Evolutionary conservation across 2,797 vertebrate species (phyloP).

Genomic region (Crax fasciolata): DNA sequence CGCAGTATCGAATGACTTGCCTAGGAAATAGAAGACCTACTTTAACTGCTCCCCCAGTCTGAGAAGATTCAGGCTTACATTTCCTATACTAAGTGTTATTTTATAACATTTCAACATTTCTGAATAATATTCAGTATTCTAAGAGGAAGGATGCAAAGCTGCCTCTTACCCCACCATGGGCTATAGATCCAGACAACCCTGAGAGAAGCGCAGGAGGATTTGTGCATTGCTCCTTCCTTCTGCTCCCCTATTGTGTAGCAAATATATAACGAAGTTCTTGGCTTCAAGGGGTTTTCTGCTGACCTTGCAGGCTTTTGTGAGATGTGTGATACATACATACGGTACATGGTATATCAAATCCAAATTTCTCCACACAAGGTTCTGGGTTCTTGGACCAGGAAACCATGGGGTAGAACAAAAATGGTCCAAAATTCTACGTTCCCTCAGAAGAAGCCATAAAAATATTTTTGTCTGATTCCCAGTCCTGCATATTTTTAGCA

Average conservation of each 20-base stretch:
- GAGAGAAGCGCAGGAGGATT: not conserved
- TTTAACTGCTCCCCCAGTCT: slow-evolving; percentile 28
- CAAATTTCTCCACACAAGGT: not conserved
- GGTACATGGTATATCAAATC: not conserved
- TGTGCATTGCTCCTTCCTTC: not conserved
- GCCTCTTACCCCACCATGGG: not conserved
- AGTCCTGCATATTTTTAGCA: not conserved
- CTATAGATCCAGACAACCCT: not conserved
- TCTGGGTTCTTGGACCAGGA: not conserved
- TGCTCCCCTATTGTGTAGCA: not conserved
- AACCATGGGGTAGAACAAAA: not conserved
- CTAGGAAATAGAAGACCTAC: slow-evolving; percentile 49
- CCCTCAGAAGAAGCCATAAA: not conserved
- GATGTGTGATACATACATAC: rapidly evolving
- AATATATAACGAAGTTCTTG: not conserved
- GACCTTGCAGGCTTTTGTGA: not conserved
- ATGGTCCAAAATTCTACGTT: not conserved
- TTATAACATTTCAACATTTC: slow-evolving; percentile 8
- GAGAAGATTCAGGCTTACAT: not conserved
- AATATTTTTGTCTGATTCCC: not conserved
- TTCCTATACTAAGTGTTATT: not conserved
- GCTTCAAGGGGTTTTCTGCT: not conserved
- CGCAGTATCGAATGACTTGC: slow-evolving; percentile 17
- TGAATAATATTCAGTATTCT: not conserved
- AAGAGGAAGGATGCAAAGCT: not conserved